These are phyloP conservation scores for Tapirus indicus DNA, from an alignment of 2,797 vertebrate genomes.

Conservation along the genomic window DNA sequence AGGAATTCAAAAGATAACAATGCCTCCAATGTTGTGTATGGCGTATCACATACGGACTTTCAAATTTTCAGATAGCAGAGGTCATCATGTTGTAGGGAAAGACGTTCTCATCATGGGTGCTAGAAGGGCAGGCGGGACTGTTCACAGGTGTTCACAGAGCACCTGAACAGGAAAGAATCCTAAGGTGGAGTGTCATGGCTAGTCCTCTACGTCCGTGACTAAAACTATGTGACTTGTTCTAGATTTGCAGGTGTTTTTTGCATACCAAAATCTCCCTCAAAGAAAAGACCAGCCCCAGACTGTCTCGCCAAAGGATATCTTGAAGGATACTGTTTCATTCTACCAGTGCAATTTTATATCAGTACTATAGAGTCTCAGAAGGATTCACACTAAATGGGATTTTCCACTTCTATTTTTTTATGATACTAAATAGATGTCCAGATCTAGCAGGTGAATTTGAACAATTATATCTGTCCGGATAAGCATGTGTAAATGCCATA, in stretches of 20 bases:
- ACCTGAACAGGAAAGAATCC: neutral
- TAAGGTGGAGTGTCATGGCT: neutral
- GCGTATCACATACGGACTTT: neutral
- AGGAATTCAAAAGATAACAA: neutral
- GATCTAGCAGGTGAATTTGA: conserved; percentile 41
- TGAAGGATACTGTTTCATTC: neutral
- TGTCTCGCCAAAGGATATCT: neutral
- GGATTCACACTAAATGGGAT: neutral
- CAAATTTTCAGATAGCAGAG: neutral
- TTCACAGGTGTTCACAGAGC: neutral
- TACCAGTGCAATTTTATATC: neutral
- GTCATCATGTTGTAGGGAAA: no score
- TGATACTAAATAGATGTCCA: conserved; percentile 46
- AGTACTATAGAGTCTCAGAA: neutral
- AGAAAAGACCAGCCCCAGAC: neutral
- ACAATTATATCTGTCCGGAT: conserved; percentile 39
- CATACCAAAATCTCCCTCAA: neutral
- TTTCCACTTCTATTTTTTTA: conserved; percentile 15
- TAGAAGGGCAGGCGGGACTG: neutral
- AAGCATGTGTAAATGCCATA: conserved; percentile 67
- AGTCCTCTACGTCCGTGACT: neutral
- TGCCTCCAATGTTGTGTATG: neutral
- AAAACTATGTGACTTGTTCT: neutral
- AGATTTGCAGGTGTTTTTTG: neutral
- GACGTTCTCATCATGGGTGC: neutral